Evolutionary conservation across 2,113 vertebrate genomes (phyloP), one percentile per base, ranked within the genome.

Genomic region (Lycocorax pyrrhopterus): DNA sequence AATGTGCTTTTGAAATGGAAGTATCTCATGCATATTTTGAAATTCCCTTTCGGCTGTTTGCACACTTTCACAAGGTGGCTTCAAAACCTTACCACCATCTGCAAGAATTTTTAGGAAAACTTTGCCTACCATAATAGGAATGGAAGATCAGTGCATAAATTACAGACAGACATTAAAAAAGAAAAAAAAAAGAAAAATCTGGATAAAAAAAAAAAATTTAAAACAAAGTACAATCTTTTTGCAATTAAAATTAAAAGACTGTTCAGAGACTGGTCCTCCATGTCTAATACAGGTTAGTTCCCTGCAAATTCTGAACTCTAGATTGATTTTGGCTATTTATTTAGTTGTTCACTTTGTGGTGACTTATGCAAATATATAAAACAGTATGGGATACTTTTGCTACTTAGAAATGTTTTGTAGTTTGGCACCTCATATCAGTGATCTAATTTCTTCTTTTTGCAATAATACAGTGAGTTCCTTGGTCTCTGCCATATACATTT

Each of bases 271-370:
- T 74, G 49, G 49, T 84, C 75, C 51, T 71, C 91, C 90, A 93
- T 87, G 37, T 94, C 44, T 94, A 74, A 85, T 78, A 47, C 67
- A 33, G 56, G 30, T 56, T 92, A 92, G 79, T 95, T 89, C 19
- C 14, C 46, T 88, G n/a, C 30, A 96, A 74, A 69, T 43, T 44
- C 79, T 87, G 52, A 62, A 74, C 95, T 96, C 46, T 71, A 46
- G 76, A 77, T 82, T 90, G 44, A 94, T 86, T 92, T 94, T 67
- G 44, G 82, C 62, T 83, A 56, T 93, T 90, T 87, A 60, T 66
- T 67, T 66, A 35, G 30, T 82, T 88, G 43, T 43, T 60, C 51
- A 27, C 18, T 84, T 76, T 62, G 32, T 73, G 94, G 47, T 84
- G 82, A 96, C 80, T 95, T 79, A 68, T 41, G 27, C n/a, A 68